A percentile compares a stretch with the other conserved stretches of the same genome.
phyloP scores from a whole-genome alignment of 2,797 vertebrate genomes.

The Esox lucius region DNA sequence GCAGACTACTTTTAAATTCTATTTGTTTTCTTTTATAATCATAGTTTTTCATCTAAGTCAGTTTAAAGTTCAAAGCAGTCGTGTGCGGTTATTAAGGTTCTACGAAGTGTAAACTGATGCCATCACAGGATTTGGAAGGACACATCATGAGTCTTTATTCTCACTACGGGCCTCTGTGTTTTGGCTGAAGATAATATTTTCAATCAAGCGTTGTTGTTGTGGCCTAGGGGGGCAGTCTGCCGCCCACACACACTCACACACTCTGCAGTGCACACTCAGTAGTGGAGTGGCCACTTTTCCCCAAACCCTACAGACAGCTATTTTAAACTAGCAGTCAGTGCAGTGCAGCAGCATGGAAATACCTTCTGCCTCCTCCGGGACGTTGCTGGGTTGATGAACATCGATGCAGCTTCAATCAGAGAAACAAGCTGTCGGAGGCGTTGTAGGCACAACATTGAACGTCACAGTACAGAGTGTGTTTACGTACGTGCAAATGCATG shows the following conservation, averaged over 20 bases:
- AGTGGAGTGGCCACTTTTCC: conserved; percentile 13
- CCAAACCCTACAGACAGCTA: conserved; percentile 33
- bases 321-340: conserved; percentile 27
- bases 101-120: not conserved
- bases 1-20: not conserved
- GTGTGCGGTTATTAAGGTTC: not conserved
- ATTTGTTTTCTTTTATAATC: not conserved
- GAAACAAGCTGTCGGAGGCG: not conserved
- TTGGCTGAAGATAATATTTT: conserved; percentile 18
- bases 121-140: not conserved
- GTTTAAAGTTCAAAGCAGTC: not conserved
- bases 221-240: conserved; percentile 11
- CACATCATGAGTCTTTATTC: conserved; percentile 7
- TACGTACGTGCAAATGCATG: not conserved
- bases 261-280: not conserved
- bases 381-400: not conserved
- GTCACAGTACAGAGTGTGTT: not conserved
- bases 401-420: not conserved
- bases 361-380: not conserved
- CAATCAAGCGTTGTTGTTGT: conserved; percentile 12
- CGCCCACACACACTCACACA: conserved; percentile 22
- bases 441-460: not conserved
- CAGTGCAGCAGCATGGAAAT: conserved; percentile 16
- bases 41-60: not conserved
- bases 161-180: conserved; percentile 22